phyloP scores from a whole-genome alignment of 2,888 invertebrate species.

The Ophion slaviceki region DNA sequence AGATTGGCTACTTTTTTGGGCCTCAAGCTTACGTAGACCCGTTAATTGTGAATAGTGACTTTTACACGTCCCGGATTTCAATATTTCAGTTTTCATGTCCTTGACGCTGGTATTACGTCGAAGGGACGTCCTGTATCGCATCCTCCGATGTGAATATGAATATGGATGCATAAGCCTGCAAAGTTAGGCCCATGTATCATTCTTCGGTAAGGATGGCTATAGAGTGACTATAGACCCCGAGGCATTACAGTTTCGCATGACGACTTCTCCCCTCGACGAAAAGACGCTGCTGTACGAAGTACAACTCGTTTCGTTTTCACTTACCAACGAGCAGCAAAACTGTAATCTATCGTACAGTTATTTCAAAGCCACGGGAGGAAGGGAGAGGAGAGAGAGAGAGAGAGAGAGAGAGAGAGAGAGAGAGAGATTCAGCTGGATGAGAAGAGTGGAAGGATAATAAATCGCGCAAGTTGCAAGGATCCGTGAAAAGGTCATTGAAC shows the following conservation, averaged over 20 bases:
- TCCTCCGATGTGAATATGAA: neutral
- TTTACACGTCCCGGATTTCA: conserved; percentile 16
- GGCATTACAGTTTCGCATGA: conserved; percentile 47
- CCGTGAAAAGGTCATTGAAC: conserved; percentile 55
- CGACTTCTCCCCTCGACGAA: conserved; percentile 41
- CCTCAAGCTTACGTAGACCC: neutral
- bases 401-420: conserved; percentile 5
- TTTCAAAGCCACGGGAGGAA: conserved; percentile 10
- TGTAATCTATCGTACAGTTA: conserved; percentile 44
- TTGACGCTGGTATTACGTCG: neutral
- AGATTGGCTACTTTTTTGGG: neutral
- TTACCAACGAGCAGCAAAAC: conserved; percentile 43
- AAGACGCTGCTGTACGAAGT: conserved; percentile 24
- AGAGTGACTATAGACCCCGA: conserved; percentile 29
- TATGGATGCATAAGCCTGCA: neutral
- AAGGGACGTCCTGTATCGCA: conserved; percentile 21
- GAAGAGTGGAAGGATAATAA: conserved; percentile 40
- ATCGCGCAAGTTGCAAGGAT: conserved; percentile 51
- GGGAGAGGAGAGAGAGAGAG: conserved; percentile 3
- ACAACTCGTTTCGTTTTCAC: conserved; percentile 55
- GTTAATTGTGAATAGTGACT: neutral
- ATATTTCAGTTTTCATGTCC: conserved; percentile 3
- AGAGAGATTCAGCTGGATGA: conserved; percentile 7
- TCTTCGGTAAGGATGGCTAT: conserved; percentile 16
- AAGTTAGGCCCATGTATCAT: neutral